These are phyloP conservation scores for Gallinago media DNA, from an alignment of 2,113 vertebrate species.

Conservation along the genomic window DNA sequence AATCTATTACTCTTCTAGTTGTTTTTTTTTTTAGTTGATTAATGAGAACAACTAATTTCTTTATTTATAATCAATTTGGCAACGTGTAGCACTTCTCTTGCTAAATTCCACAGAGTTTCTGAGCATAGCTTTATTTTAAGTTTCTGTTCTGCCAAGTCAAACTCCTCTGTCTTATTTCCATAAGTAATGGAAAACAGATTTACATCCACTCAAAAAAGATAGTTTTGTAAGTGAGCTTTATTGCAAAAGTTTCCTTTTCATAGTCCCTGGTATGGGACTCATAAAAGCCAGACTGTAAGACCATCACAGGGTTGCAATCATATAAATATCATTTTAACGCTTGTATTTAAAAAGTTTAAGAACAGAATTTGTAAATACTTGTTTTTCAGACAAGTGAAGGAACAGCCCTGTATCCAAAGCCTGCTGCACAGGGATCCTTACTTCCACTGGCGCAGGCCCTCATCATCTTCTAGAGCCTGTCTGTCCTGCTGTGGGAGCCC, in stretches of 20 bases:
- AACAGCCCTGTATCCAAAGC: background rate
- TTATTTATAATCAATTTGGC: slow-evolving; percentile 6
- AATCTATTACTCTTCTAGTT: background rate
- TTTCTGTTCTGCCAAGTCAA: slow-evolving; percentile 1
- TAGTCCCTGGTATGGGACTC: background rate
- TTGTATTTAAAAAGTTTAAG: background rate
- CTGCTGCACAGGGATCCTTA: fast-evolving
- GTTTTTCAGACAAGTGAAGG: background rate
- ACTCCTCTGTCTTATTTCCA: background rate
- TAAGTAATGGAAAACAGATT: slow-evolving; percentile 9
- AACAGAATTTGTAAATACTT: background rate
- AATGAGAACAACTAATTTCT: background rate
- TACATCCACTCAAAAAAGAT: background rate
- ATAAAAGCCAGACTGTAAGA: background rate
- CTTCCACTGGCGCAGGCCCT: fast-evolving
- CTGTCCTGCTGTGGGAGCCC: background rate
- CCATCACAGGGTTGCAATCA: background rate
- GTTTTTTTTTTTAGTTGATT: background rate
- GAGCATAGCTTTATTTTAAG: background rate
- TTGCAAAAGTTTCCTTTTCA: background rate
- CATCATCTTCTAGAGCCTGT: fast-evolving
- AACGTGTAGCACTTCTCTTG: background rate
- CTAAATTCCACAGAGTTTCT: background rate
- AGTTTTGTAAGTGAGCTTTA: background rate
- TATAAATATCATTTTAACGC: background rate